phyloP scores from a whole-genome alignment of 2,888 invertebrate genomes.

The Rutpela maculata region DNA sequence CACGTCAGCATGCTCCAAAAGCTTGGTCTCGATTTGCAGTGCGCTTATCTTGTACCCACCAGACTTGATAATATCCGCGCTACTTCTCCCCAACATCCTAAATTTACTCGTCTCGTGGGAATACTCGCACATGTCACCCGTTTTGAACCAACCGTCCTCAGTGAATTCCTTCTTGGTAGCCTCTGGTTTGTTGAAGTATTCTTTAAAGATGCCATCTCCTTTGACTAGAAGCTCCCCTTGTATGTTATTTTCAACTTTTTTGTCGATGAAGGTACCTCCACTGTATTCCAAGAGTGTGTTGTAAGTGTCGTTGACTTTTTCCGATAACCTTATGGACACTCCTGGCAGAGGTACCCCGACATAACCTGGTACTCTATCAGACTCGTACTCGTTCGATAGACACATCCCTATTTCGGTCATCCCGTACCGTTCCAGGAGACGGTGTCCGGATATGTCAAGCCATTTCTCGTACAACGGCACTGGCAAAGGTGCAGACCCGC shows the following conservation, averaged over 20 bases:
- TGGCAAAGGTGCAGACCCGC: slow-evolving; percentile 89
- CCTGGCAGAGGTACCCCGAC: slow-evolving; percentile 88
- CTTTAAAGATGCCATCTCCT: slow-evolving; percentile 81
- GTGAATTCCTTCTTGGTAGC: slow-evolving; percentile 84
- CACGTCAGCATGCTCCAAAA: slow-evolving; percentile 84
- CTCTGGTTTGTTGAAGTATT: slow-evolving; percentile 86
- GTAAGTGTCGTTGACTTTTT: slow-evolving; percentile 58
- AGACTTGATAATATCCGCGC: slow-evolving; percentile 90
- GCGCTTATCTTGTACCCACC: slow-evolving; percentile 93
- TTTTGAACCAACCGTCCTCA: slow-evolving; percentile 90
- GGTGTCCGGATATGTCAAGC: slow-evolving; percentile 88
- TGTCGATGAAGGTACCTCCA: slow-evolving; percentile 47
- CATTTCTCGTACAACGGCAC: slow-evolving; percentile 83
- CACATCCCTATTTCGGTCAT: slow-evolving; percentile 94
- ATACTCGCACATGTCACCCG: slow-evolving; percentile 88
- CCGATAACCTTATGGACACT: slow-evolving; percentile 78
- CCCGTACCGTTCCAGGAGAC: slow-evolving; percentile 77
- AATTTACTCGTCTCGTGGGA: slow-evolving; percentile 76
- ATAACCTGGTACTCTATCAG: slow-evolving; percentile 78
- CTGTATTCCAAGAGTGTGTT: slow-evolving; percentile 65
- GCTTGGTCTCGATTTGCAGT: slow-evolving; percentile 86
- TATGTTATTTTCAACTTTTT: slow-evolving; percentile 54
- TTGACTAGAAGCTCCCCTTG: slow-evolving; percentile 80
- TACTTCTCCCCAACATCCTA: slow-evolving; percentile 87
- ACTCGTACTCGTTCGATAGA: slow-evolving; percentile 84